Evolutionary conservation across 1,140 invertebrate species (phyloP).

Genomic region (Callitettix versicolor): DNA sequence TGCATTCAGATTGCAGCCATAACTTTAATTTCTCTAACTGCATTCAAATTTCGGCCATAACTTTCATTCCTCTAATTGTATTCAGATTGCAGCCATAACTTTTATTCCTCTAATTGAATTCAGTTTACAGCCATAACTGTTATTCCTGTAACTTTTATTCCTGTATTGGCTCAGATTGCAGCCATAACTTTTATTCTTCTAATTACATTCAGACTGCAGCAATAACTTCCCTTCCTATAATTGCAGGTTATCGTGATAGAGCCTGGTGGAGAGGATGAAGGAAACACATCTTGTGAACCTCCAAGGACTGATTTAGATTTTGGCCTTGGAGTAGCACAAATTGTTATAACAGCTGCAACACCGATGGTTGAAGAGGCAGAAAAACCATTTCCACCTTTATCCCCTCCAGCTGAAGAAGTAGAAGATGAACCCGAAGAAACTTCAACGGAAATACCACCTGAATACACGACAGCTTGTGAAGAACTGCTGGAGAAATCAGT

Average conservation of each 20-base stretch:
- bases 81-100: too few relatives aligned
- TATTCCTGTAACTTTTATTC: too few relatives aligned
- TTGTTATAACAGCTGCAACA: constrained; percentile 79
- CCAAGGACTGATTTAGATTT: constrained; percentile 1
- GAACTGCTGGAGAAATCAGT: background rate
- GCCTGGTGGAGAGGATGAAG: constrained; percentile 10
- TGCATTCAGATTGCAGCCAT: too few relatives aligned
- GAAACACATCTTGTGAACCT: background rate
- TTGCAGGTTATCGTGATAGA: constrained; percentile 10
- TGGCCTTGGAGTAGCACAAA: constrained; percentile 67
- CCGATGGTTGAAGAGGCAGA: constrained; percentile 70
- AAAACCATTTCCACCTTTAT: constrained; percentile 47
- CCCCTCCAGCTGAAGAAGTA: constrained; percentile 22
- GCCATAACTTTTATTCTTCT: too few relatives aligned
- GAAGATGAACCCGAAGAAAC: constrained; percentile 17
- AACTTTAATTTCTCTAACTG: too few relatives aligned
- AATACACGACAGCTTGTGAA: constrained; percentile 6
- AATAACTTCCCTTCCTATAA: background rate
- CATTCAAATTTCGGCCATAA: too few relatives aligned
- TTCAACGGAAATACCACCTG: constrained; percentile 13
- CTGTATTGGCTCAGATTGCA: too few relatives aligned
- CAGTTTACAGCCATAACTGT: too few relatives aligned
- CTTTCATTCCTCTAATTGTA: too few relatives aligned
- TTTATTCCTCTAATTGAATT: too few relatives aligned
- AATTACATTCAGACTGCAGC: too few relatives aligned